Evolutionary conservation across 1,140 invertebrate species (phyloP).

Genomic region (Halyomorpha halys): DNA sequence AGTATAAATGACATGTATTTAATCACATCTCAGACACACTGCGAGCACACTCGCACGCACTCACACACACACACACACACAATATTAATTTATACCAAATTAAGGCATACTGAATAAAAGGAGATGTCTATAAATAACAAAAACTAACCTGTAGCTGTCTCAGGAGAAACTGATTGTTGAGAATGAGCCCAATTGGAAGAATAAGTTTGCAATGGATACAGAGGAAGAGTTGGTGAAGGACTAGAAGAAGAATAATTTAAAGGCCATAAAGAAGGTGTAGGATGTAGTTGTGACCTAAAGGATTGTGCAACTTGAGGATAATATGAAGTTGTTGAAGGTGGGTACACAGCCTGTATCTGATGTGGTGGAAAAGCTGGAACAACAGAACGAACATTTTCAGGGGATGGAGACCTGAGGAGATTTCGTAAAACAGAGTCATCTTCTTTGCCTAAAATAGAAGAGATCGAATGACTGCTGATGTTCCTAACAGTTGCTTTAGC

Average conservation of each 20-base stretch:
- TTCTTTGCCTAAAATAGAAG: conserved; percentile 32
- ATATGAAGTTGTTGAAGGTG: conserved; percentile 32
- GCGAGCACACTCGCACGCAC: no score
- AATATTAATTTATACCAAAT: no score
- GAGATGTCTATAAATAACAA: background rate
- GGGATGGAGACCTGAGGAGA: conserved; percentile 27
- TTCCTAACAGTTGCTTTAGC: conserved; percentile 31
- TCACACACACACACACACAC: no score
- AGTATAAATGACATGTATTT: no score
- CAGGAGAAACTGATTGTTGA: conserved; percentile 19
- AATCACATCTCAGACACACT: no score
- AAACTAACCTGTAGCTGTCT: conserved; percentile 23
- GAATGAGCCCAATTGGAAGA: conserved; percentile 12
- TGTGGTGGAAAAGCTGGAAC: conserved; percentile 30
- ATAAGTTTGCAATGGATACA: conserved; percentile 15
- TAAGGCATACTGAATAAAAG: no score
- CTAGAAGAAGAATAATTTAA: conserved; percentile 24
- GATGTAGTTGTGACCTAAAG: conserved; percentile 26
- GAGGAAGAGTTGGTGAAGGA: conserved; percentile 22
- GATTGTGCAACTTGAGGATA: conserved; percentile 26
- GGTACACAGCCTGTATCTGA: conserved; percentile 30
- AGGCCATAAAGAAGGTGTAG: conserved; percentile 11
- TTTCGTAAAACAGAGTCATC: conserved; percentile 35
- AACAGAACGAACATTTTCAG: conserved; percentile 26
- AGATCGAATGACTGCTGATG: conserved; percentile 33